phyloP scores from a whole-genome alignment of 2,888 invertebrate species.

The Oithona nana region DNA sequence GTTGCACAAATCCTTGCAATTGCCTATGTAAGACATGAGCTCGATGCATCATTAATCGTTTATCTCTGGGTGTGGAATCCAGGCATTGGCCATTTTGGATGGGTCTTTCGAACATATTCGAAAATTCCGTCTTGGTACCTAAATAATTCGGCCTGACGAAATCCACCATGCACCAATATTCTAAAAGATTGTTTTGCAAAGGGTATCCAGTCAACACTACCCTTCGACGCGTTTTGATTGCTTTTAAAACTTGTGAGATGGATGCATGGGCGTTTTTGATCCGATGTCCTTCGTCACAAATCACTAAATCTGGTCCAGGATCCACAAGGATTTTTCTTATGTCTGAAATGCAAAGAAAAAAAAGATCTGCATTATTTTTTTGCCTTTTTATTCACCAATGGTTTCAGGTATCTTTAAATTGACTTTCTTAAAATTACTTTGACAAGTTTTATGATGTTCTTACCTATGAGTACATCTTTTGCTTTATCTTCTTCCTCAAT shows the following conservation, averaged over 20 bases:
- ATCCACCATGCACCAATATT: constrained; percentile 75
- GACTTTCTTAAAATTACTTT: background rate
- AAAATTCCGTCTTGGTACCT: constrained; percentile 88
- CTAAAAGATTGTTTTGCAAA: constrained; percentile 84
- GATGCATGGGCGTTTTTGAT: constrained; percentile 96
- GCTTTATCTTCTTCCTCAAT: constrained; percentile 37
- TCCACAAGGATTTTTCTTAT: constrained; percentile 64
- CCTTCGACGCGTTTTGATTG: constrained; percentile 77
- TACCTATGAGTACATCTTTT: constrained; percentile 45
- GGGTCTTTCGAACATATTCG: constrained; percentile 95
- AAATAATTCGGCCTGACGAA: constrained; percentile 94
- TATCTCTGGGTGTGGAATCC: constrained; percentile 85
- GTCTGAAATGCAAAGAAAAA: constrained; percentile 33
- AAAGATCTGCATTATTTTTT: background rate
- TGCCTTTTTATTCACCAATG: no score
- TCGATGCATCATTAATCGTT: constrained; percentile 76
- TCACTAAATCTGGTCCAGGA: constrained; percentile 81
- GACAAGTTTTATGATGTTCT: constrained; percentile 17
- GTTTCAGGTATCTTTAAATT: no score
- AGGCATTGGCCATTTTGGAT: constrained; percentile 96
- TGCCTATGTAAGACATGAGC: constrained; percentile 89
- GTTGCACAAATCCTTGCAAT: constrained; percentile 85
- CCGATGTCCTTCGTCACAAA: constrained; percentile 90
- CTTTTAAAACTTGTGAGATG: constrained; percentile 69
- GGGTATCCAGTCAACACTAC: constrained; percentile 96